These are phyloP conservation scores for Mizuhopecten yessoensis DNA, from an alignment of 1,140 invertebrate species.

Conservation along the genomic window DNA sequence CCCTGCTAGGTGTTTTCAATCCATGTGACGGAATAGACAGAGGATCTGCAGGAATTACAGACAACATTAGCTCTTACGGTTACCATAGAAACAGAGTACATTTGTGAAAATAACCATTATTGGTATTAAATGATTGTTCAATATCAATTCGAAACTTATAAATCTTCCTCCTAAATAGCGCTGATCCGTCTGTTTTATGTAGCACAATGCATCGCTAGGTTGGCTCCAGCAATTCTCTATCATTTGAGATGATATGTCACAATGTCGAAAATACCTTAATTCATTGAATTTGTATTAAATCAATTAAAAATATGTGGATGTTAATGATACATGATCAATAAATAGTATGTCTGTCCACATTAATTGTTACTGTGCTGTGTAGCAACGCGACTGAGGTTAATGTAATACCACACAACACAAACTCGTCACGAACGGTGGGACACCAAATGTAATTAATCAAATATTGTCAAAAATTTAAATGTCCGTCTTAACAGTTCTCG, in stretches of 20 bases:
- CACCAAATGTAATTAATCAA: no score
- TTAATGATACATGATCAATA: neutral
- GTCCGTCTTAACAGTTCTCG: no score
- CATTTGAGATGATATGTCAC: neutral
- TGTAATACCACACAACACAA: no score
- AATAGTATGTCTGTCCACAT: neutral
- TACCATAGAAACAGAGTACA: neutral
- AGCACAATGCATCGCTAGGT: neutral
- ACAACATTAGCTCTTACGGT: conserved; percentile 14
- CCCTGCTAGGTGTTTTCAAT: neutral
- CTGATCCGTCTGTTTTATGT: neutral
- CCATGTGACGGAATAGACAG: neutral
- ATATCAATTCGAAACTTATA: conserved; percentile 19
- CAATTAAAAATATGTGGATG: neutral
- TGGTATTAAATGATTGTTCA: conserved; percentile 35
- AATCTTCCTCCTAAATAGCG: neutral
- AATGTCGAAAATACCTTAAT: neutral
- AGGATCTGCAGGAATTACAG: neutral
- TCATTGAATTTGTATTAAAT: neutral
- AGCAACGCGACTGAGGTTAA: no score
- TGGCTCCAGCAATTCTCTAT: neutral
- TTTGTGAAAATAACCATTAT: conserved; percentile 21
- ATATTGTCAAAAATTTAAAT: no score
- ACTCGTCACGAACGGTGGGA: no score
- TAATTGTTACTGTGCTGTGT: no score